phyloP scores from a whole-genome alignment of 2,113 vertebrate species.

The Otus sunia region DNA sequence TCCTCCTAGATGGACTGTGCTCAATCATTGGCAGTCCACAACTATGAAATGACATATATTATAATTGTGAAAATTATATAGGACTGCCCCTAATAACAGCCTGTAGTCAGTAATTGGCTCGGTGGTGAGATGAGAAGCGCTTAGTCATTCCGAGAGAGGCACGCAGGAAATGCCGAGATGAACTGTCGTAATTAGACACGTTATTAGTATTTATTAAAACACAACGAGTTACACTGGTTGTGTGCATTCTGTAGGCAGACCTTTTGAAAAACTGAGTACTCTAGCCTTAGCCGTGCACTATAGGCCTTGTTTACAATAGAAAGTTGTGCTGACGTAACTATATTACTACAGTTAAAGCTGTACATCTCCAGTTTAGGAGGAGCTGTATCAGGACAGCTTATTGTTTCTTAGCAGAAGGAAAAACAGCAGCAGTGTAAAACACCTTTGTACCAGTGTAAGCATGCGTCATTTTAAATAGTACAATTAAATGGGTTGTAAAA shows the following conservation, averaged over 20 bases:
- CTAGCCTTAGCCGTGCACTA: background rate
- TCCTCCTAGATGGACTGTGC: background rate
- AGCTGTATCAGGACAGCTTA: background rate
- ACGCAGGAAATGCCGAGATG: slow-evolving; percentile 42
- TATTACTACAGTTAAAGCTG: background rate
- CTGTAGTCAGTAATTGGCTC: background rate
- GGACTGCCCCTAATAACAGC: slow-evolving; percentile 34
- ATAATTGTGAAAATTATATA: slow-evolving; percentile 19
- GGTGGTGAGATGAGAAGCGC: background rate
- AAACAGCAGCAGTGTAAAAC: background rate
- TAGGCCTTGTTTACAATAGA: slow-evolving; percentile 11
- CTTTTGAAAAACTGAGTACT: background rate
- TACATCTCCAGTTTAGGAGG: background rate
- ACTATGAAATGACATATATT: background rate
- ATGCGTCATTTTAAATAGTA: background rate
- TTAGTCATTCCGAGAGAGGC: slow-evolving; percentile 22
- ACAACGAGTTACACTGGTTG: slow-evolving; percentile 57
- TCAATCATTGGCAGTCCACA: background rate
- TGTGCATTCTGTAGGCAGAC: slow-evolving; percentile 6
- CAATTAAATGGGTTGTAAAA: background rate
- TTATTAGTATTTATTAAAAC: slow-evolving; percentile 59
- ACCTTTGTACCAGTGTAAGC: background rate
- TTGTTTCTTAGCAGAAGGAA: background rate
- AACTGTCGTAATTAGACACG: background rate
- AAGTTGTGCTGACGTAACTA: slow-evolving; percentile 10